Conservation (phyloP, 2,888 invertebrate genomes). For the Drosophila imparisetae region DNA sequence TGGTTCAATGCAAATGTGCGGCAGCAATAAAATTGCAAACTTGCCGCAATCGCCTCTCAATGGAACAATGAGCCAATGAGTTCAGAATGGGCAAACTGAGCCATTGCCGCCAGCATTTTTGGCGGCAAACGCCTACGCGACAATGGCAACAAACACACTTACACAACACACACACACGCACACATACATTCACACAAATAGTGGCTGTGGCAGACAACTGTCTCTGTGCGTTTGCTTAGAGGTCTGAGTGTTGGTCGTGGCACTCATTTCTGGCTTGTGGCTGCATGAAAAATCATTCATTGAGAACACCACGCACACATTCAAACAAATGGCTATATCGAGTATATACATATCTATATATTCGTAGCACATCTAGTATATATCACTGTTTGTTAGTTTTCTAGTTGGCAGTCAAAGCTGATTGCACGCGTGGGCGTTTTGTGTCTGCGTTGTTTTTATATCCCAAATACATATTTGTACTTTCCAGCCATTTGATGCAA, state of each 20-base stretch:
- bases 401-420: slow-evolving; percentile 67
- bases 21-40: slow-evolving; percentile 64
- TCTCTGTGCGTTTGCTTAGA: slow-evolving; percentile 16
- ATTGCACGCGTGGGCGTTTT: slow-evolving; percentile 73
- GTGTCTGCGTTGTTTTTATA: slow-evolving; percentile 66
- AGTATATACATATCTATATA: neutral
- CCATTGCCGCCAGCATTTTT: slow-evolving; percentile 65
- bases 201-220: slow-evolving; percentile 25
- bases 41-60: slow-evolving; percentile 60
- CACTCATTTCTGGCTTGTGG: slow-evolving; percentile 50
- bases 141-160: slow-evolving; percentile 23
- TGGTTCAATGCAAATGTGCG: slow-evolving; percentile 57
- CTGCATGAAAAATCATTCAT: slow-evolving; percentile 78
- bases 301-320: slow-evolving; percentile 61
- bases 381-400: slow-evolving; percentile 55
- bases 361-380: slow-evolving; percentile 25
- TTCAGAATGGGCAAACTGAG: slow-evolving; percentile 46
- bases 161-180: slow-evolving; percentile 4
- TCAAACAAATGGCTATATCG: slow-evolving; percentile 37
- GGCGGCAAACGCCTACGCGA: slow-evolving; percentile 76
- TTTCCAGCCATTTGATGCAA: slow-evolving; percentile 69
- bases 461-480: slow-evolving; percentile 74
- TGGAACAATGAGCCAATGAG: slow-evolving; percentile 61
- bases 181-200: slow-evolving; percentile 21
- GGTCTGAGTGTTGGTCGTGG: slow-evolving; percentile 39